A percentile compares a stretch with the other conserved stretches of the same genome.
Conservation (phyloP, 2,797 vertebrate species). For the Mergus octosetaceus region DNA sequence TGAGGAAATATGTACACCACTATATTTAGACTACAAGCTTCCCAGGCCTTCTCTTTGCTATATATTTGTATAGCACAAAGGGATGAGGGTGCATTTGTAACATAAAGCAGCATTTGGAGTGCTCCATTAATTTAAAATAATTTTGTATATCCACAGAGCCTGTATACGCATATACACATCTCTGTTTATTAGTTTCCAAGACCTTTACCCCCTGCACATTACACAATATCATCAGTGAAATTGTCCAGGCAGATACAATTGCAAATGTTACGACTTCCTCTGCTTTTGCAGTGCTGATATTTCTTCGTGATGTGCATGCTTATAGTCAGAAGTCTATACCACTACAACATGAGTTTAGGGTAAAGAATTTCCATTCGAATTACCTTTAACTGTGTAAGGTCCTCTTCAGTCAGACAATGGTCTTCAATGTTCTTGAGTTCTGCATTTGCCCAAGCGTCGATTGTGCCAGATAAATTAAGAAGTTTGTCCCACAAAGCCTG, state of each 20-base stretch:
- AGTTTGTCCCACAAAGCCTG: slow-evolving; percentile 94
- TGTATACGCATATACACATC: accelerated
- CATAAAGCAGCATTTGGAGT: neutral
- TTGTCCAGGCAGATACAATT: neutral
- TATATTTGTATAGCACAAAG: neutral
- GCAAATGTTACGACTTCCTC: neutral
- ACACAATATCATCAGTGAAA: neutral
- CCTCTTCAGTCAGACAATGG: slow-evolving; percentile 78
- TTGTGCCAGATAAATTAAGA: slow-evolving; percentile 80
- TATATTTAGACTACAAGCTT: neutral
- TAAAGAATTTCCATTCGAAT: neutral
- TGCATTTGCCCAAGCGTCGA: slow-evolving; percentile 83
- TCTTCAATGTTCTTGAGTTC: slow-evolving; percentile 80
- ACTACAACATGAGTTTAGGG: neutral
- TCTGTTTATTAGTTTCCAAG: neutral
- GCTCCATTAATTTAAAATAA: neutral
- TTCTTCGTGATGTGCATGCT: neutral
- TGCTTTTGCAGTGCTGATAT: neutral
- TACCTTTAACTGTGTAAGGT: slow-evolving; percentile 85
- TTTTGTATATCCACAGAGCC: neutral
- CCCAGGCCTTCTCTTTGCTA: neutral
- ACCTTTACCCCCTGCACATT: neutral
- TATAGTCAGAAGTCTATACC: neutral
- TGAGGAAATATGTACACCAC: neutral
- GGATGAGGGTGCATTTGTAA: neutral